These are phyloP conservation scores for Pogonocherus hispidulus DNA, from an alignment of 2,888 invertebrate genomes.

Conservation along the genomic window DNA sequence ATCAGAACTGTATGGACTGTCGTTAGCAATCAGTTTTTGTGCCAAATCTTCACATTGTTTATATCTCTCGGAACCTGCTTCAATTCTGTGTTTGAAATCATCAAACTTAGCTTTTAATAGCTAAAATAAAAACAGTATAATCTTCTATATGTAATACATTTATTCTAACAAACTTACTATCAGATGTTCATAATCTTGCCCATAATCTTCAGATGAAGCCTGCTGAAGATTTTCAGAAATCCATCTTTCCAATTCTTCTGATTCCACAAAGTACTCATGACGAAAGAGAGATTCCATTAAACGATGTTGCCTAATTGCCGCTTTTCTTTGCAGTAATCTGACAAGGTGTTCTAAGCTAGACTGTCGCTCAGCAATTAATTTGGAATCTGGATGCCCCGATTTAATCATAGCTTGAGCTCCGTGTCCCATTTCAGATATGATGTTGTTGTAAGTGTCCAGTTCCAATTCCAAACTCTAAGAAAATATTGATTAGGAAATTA, in stretches of 20 bases:
- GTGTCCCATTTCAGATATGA: constrained; percentile 93
- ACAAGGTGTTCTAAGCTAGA: constrained; percentile 83
- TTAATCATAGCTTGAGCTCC: constrained; percentile 86
- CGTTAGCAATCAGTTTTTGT: constrained; percentile 87
- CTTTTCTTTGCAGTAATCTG: constrained; percentile 84
- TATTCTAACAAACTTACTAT: constrained; percentile 72
- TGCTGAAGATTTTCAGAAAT: constrained; percentile 91
- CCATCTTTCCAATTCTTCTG: constrained; percentile 92
- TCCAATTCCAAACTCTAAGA: constrained; percentile 87
- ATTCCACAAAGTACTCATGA: constrained; percentile 92
- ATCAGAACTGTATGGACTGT: constrained; percentile 87
- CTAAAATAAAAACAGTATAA: constrained; percentile 66
- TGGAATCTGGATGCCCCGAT: constrained; percentile 86
- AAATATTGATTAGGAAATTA: constrained; percentile 28
- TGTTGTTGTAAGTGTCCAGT: constrained; percentile 91
- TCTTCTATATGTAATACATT: no score
- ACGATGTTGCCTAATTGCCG: constrained; percentile 83
- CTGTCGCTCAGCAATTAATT: constrained; percentile 83
- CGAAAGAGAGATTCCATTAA: constrained; percentile 91
- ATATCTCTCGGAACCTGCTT: constrained; percentile 91
- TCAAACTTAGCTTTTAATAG: constrained; percentile 91
- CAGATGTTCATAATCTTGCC: constrained; percentile 93
- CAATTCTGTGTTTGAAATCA: constrained; percentile 91
- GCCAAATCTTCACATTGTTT: constrained; percentile 92
- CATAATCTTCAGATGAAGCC: constrained; percentile 93